Evolutionary conservation across 92 coral and sea anemone species (phyloP).

Genomic region (Diadumene lineata): DNA sequence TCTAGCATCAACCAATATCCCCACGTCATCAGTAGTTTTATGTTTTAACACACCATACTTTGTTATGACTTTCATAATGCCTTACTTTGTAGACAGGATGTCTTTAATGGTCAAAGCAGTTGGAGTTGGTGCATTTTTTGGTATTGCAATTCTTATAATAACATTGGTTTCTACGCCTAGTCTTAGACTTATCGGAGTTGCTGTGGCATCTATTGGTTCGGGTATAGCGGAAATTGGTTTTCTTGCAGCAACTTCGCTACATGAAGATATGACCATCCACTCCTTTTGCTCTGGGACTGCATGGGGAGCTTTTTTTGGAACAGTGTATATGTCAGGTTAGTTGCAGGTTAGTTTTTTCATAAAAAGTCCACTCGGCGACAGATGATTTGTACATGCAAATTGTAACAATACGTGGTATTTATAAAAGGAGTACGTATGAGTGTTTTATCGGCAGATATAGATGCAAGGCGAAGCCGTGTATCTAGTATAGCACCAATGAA

Average conservation of each 20-base stretch:
- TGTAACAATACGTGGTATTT: not conserved
- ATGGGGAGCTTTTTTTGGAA: constrained; percentile 22
- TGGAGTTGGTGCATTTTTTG: constrained; percentile 1
- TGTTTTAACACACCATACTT: constrained; percentile 32
- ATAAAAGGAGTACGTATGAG: no score
- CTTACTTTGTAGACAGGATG: constrained; percentile 26
- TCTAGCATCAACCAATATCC: constrained; percentile 32
- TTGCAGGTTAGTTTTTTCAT: not conserved
- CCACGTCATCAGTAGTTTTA: constrained; percentile 12
- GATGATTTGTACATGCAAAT: not conserved
- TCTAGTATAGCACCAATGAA: no score
- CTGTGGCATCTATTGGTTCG: constrained; percentile 16
- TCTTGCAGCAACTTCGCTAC: constrained; percentile 32
- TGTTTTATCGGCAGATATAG: no score
- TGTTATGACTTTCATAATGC: constrained; percentile 15
- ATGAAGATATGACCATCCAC: constrained; percentile 26
- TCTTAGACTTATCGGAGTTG: constrained; percentile 21
- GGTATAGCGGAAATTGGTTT: constrained; percentile 39
- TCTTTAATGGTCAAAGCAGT: constrained; percentile 28
- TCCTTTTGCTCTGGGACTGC: constrained; percentile 32
- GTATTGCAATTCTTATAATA: constrained; percentile 8
- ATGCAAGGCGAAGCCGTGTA: no score
- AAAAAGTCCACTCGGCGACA: not conserved
- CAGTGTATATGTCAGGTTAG: constrained; percentile 19
- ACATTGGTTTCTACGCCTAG: constrained; percentile 17